Percentiles rank a stretch among this genome's conserved stretches.
phyloP scores from a whole-genome alignment of 1,140 invertebrate species.

The Pygmarrhopalites habei region DNA sequence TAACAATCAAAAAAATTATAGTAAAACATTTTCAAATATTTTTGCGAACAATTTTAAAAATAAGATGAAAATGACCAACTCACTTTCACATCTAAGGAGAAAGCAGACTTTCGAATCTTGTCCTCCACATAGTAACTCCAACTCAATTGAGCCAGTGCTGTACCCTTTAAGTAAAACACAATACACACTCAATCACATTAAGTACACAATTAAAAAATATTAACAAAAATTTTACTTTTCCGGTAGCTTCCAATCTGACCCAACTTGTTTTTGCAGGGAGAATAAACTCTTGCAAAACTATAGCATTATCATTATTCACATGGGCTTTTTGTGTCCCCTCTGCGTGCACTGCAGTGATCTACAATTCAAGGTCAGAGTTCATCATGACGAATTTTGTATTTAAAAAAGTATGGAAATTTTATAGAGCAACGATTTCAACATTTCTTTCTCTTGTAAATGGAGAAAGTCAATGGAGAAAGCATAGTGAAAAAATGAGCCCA shows the following conservation, averaged over 20 bases:
- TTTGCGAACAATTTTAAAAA: background rate
- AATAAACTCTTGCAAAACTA: conserved; percentile 42
- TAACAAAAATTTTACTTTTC: too few species aligned
- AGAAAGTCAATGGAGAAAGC: background rate
- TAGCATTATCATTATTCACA: conserved; percentile 15
- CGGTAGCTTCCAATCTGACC: conserved; percentile 62
- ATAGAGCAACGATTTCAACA: background rate
- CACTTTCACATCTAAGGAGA: background rate
- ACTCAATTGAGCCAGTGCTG: conserved; percentile 72
- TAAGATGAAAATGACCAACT: background rate
- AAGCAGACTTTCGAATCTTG: conserved; percentile 49
- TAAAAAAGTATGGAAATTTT: background rate
- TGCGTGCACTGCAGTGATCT: too few species aligned
- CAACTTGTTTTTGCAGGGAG: conserved; percentile 49
- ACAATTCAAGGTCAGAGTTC: background rate
- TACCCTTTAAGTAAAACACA: too few species aligned
- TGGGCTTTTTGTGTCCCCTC: background rate
- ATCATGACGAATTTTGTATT: background rate
- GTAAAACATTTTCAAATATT: background rate
- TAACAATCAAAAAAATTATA: background rate
- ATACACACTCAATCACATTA: too few species aligned
- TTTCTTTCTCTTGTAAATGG: background rate
- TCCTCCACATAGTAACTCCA: conserved; percentile 80
- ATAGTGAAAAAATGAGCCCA: background rate
- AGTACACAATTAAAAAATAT: too few species aligned